Percentiles rank a stretch among this genome's conserved stretches.
These are phyloP conservation scores for Agrochola lychnidis DNA, from an alignment of 2,888 invertebrate species.

Conservation along the genomic window DNA sequence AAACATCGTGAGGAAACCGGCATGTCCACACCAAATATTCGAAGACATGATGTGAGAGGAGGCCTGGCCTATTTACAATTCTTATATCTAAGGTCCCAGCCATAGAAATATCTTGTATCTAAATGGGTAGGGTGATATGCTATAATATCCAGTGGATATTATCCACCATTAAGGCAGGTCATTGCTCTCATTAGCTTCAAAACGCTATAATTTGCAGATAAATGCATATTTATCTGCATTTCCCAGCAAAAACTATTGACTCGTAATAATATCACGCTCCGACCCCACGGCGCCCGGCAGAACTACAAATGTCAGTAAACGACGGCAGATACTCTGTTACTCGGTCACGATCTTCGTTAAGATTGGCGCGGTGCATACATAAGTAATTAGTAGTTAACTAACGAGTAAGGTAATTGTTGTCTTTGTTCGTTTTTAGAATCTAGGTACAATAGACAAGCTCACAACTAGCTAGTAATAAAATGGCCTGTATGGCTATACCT, in stretches of 20 bases:
- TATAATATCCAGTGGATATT: too few species aligned
- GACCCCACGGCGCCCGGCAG: not conserved
- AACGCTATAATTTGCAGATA: not conserved
- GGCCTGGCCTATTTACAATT: too few species aligned
- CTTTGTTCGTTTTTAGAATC: constrained; percentile 39
- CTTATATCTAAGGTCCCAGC: too few species aligned
- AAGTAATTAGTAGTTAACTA: constrained; percentile 40
- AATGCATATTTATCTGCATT: constrained; percentile 32
- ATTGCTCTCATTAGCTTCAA: constrained; percentile 7
- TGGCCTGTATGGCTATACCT: too few species aligned
- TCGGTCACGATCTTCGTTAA: constrained; percentile 54
- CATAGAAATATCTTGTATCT: too few species aligned
- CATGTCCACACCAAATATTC: too few species aligned
- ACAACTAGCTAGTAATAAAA: too few species aligned
- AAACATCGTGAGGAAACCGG: too few species aligned
- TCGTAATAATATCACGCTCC: constrained; percentile 51
- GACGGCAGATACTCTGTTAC: constrained; percentile 9
- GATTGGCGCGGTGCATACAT: constrained; percentile 49
- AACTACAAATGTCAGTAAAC: constrained; percentile 22
- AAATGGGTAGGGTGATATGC: too few species aligned
- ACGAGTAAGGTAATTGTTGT: constrained; percentile 23
- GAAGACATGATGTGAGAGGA: too few species aligned
- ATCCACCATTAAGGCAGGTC: not conserved
- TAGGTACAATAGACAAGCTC: constrained; percentile 11
- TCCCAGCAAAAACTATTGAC: constrained; percentile 46